Base-by-base conservation (phyloP, 2,888 invertebrate genomes). In the Myathropa florea region DNA sequence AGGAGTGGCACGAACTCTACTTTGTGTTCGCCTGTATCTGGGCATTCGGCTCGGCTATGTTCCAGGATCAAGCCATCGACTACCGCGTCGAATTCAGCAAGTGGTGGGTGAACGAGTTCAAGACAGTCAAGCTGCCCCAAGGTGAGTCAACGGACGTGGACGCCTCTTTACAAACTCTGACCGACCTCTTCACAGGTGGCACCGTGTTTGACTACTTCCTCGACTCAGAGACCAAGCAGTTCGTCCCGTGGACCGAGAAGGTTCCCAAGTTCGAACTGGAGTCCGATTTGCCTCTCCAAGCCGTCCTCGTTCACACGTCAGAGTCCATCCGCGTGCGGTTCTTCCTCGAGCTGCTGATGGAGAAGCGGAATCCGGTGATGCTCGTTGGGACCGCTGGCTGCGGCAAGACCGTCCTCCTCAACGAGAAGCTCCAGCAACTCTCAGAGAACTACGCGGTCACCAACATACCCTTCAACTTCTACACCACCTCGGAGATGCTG, bases 31-130 rank as follows among this genome's bases (percentile, higher is more conserved):
- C 98, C 81, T 97, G 97, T 89, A 96, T 99, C 88, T 99, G 99
- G 98, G 98, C 98, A 0, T 99, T 99, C 93, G 99, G 99, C 24
- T 97, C 98, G n/a, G 96, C 97, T 26, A 97, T 98, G 95, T 98
- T 97, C 93, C 98, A 98, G 92, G 99, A 98, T 93, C 98, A 97
- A 92, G 95, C 94, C 83, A 94, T 95, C 88, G 96, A 96, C 92
- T 96, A 95, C 91, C 93, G 96, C 89, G 94, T 95, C 82, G 96
- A 99, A 92, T 99, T 98, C 92, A 97, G 98, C 59, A 98, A 98
- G 94, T 99, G 99, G 99, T 99, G 98, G 97, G 94, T 96, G 14
- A 98, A 97, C 91, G 99, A 99, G 92, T 99, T 98, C 93, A 99
- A 99, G 93, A 96, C 96, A 26, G 94, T 99, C 2, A 98, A 97